Conservation (phyloP, 2,888 invertebrate species). For the Plagodis pulveraria region DNA sequence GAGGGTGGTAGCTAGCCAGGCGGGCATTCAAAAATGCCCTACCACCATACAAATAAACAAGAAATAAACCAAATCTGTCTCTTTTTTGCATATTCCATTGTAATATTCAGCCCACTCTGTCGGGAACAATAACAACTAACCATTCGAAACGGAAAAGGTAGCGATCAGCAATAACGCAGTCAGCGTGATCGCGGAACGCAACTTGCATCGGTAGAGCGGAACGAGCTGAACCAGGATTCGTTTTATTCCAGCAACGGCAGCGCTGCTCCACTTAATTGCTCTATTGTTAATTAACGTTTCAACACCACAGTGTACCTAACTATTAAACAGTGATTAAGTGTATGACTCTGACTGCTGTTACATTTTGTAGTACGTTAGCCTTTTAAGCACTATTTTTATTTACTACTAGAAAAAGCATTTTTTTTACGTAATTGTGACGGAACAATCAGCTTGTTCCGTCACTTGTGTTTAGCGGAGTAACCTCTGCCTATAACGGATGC, state of each 20-base stretch:
- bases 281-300: constrained; percentile 84
- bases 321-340: constrained; percentile 22
- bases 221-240: constrained; percentile 58
- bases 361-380: neutral
- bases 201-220: constrained; percentile 69
- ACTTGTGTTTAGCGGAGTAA: too few species aligned
- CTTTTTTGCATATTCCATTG: neutral
- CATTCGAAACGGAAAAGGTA: constrained; percentile 47
- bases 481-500: too few species aligned
- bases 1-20: too few species aligned
- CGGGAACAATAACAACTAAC: constrained; percentile 23
- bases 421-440: too few species aligned
- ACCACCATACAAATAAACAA: too few species aligned
- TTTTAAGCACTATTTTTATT: too few species aligned
- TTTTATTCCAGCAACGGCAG: constrained; percentile 60
- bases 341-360: neutral
- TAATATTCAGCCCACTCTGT: constrained; percentile 3
- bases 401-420: too few species aligned
- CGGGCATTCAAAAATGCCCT: too few species aligned
- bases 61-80: too few species aligned
- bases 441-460: too few species aligned
- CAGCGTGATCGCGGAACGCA: constrained; percentile 78
- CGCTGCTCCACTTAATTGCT: constrained; percentile 79
- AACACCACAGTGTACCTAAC: constrained; percentile 40
- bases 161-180: constrained; percentile 68